Conservation (phyloP, 2,888 invertebrate genomes). For the Pollenia angustigena region DNA sequence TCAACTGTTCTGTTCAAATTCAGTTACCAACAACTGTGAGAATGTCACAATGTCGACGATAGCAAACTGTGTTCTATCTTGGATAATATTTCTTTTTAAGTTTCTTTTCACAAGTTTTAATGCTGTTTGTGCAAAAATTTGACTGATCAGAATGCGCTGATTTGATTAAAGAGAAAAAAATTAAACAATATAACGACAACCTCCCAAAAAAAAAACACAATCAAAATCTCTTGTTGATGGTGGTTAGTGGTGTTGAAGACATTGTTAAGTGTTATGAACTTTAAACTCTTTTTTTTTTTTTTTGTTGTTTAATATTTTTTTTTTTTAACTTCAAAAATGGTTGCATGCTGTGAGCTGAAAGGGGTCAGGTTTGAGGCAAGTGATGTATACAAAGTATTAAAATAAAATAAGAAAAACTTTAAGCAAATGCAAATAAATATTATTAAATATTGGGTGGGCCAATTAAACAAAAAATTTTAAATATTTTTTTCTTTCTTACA, state of each 20-base stretch:
- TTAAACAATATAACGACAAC: slow-evolving; percentile 34
- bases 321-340: slow-evolving; percentile 26
- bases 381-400: slow-evolving; percentile 28
- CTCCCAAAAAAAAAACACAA: slow-evolving; percentile 27
- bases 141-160: slow-evolving; percentile 69
- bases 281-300: slow-evolving; percentile 70
- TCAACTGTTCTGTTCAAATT: slow-evolving; percentile 28
- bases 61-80: slow-evolving; percentile 61
- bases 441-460: slow-evolving; percentile 75
- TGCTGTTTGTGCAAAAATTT: slow-evolving; percentile 50
- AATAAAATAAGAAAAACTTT: slow-evolving; percentile 31
- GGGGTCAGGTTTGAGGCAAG: slow-evolving; percentile 36
- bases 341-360: slow-evolving; percentile 54
- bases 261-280: slow-evolving; percentile 77
- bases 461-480: slow-evolving; percentile 68
- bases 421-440: slow-evolving; percentile 47
- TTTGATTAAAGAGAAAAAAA: slow-evolving; percentile 68
- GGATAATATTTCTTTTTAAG: slow-evolving; percentile 15
- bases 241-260: slow-evolving; percentile 75
- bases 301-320: slow-evolving; percentile 17
- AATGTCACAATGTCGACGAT: slow-evolving; percentile 62
- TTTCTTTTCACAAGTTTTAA: slow-evolving; percentile 36
- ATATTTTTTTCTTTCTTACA: slow-evolving; percentile 22
- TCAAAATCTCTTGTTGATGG: slow-evolving; percentile 61
- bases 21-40: slow-evolving; percentile 55